phyloP scores from a whole-genome alignment of 2,797 vertebrate species.

The Pangasius macronema region DNA sequence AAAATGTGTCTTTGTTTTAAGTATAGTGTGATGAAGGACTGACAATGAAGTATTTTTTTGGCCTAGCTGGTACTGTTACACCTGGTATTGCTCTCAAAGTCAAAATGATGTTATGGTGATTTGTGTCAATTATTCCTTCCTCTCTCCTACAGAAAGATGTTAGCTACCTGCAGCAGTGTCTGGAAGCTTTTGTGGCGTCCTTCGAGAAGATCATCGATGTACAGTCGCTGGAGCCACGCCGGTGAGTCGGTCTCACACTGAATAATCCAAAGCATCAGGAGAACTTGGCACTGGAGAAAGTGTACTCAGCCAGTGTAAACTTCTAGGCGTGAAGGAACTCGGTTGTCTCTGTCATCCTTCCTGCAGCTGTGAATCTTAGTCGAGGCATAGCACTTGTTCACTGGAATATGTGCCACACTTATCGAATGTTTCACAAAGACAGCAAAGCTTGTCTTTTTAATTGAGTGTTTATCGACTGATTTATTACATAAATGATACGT shows the following conservation, averaged over 20 bases:
- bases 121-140: neutral
- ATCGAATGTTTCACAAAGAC: neutral
- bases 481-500: neutral
- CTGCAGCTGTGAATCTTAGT: neutral
- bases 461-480: neutral
- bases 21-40: neutral
- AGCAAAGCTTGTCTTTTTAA: neutral
- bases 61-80: neutral
- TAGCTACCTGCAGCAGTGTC: conserved; percentile 90
- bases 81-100: neutral
- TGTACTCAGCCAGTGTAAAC: neutral
- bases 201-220: conserved; percentile 89
- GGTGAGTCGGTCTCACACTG: conserved; percentile 72
- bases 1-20: neutral
- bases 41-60: neutral
- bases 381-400: neutral
- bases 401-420: neutral
- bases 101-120: neutral
- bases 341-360: neutral
- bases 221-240: conserved; percentile 83
- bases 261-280: conserved; percentile 53
- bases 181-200: conserved; percentile 86
- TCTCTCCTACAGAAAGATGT: conserved; percentile 84
- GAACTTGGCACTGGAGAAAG: neutral
- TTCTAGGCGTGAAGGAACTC: neutral